These are phyloP conservation scores for Neogobius melanostomus DNA, from an alignment of 2,113 vertebrate genomes.

Conservation along the genomic window DNA sequence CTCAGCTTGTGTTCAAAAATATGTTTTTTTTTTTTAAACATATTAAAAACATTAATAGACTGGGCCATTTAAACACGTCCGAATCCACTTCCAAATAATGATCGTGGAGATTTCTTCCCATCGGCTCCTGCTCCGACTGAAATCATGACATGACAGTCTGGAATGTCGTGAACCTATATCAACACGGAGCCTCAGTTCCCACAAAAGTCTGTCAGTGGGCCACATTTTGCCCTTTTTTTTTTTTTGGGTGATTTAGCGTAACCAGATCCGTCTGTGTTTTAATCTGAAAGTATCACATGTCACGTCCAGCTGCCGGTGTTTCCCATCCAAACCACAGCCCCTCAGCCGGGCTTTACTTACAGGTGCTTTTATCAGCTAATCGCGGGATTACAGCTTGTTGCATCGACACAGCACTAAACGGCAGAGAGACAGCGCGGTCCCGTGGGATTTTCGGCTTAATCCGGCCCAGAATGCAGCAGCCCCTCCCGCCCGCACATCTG, in stretches of 20 bases:
- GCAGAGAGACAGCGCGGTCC: conserved; percentile 47
- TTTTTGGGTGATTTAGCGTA: neutral
- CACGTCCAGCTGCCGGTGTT: conserved; percentile 22
- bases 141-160: too few species aligned
- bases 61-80: too few species aligned
- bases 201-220: too few species aligned
- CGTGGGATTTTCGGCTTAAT: conserved; percentile 75
- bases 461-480: conserved; percentile 59
- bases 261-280: conserved; percentile 7
- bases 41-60: too few species aligned
- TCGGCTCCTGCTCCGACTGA: too few species aligned
- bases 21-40: too few species aligned
- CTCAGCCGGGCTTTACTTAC: conserved; percentile 76
- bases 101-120: too few species aligned
- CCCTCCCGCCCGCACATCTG: conserved; percentile 75
- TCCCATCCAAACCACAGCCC: conserved; percentile 8
- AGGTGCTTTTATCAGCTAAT: conserved; percentile 89
- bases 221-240: neutral
- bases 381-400: conserved; percentile 81
- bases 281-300: conserved; percentile 41
- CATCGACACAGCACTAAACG: conserved; percentile 73
- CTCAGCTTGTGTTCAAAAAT: too few species aligned
- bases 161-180: too few species aligned
- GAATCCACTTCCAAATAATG: too few species aligned
- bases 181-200: neutral